Evolutionary conservation across 2,113 vertebrate species (phyloP), one percentile per base, ranked within the genome.

Genomic region (Trematocara zebra): DNA sequence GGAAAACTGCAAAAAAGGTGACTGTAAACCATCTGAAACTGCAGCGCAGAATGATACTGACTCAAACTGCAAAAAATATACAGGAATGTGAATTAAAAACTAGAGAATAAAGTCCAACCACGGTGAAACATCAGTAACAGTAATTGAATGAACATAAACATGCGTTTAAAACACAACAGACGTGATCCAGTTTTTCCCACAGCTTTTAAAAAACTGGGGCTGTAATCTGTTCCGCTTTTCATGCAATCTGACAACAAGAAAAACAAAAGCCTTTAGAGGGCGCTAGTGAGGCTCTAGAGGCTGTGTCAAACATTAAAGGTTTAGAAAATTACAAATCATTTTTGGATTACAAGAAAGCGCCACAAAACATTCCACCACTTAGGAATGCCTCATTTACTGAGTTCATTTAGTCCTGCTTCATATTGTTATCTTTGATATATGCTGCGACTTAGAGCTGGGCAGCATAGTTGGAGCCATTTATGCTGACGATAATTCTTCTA

Each of bases 131-230:
- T 15, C 76, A 10, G 7, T 35, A 61, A 52, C 1, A 10, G 31
- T 18, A 12, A 80, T 26, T 72, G 18, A 44, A 15, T 72, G 7
- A 78, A 80, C 3, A 11, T 85, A 67, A 79, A 89, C 44, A 0
- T 18, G 80, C 1, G 0, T 0, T 54, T 7, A 28, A 74, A 74
- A 49, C 20, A 44, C 0, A 47, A 74, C 15, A 23, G 28, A 23
- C 3, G 7, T 15, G 8, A 85, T 72, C 57, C 56, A 59, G 61
- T 52, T 86, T 44, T 35, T 35, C 3, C n/a, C 49, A 89, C 82
- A 81, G 35, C 74, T 83, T 28, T 47, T 17, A 74, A 49, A 64
- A 76, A 49, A 49, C 49, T 1, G 11, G 85, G 79, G 67, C 69
- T 85, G 69, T 76, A 49, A 76, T 76, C 69, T 18, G 69, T 31